Evolutionary conservation across 2,888 invertebrate species (phyloP).

Genomic region (Cantharis rufa): DNA sequence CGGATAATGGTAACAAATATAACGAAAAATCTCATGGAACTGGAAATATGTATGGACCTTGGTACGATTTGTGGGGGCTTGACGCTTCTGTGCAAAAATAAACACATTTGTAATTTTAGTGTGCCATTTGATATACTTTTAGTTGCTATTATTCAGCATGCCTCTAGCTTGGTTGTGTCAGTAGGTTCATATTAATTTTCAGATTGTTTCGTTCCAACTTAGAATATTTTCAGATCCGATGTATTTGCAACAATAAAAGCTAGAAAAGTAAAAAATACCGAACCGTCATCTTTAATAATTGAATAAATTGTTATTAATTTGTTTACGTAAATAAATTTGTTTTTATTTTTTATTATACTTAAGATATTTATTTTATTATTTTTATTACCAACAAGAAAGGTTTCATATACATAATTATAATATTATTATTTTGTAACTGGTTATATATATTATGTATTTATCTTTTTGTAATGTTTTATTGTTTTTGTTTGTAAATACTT

Average conservation of each 20-base stretch:
- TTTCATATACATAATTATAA: not conserved
- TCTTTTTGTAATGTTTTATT: not conserved
- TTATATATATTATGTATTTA: not conserved
- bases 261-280: constrained; percentile 84
- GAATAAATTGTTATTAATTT: constrained; percentile 10
- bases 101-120: constrained; percentile 13
- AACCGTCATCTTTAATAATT: constrained; percentile 74
- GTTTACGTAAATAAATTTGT: not conserved
- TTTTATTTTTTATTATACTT: not conserved
- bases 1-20: constrained; percentile 51
- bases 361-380: not conserved
- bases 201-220: not conserved
- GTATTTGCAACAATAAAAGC: constrained; percentile 89
- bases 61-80: constrained; percentile 87
- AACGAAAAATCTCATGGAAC: constrained; percentile 61
- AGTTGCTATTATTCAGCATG: constrained; percentile 13
- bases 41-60: constrained; percentile 80
- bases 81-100: constrained; percentile 64
- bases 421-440: too few species aligned
- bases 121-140: constrained; percentile 25
- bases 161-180: not conserved
- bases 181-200: not conserved
- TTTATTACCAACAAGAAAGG: not conserved
- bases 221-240: constrained; percentile 69
- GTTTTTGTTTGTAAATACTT: not conserved